These are phyloP conservation scores for Nymphalis urticae DNA, from an alignment of 2,888 invertebrate species.

Conservation along the genomic window DNA sequence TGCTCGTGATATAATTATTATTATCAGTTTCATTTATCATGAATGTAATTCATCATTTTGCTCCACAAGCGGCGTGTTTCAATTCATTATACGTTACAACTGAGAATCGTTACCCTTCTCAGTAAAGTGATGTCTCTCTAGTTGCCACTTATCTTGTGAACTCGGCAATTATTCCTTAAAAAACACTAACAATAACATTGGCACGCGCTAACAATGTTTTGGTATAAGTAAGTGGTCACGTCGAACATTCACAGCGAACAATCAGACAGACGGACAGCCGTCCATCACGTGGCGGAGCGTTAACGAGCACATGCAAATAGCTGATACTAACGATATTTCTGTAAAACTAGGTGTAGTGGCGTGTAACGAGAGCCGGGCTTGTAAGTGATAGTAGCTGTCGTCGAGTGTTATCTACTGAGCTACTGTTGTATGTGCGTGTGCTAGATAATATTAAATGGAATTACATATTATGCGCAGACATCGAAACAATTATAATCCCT, in stretches of 20 bases:
- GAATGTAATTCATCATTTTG: background rate
- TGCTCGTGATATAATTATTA: no score
- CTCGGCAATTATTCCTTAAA: slow-evolving; percentile 33
- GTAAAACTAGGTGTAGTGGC: slow-evolving; percentile 37
- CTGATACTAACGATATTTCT: slow-evolving; percentile 65
- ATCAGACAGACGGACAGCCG: slow-evolving; percentile 65
- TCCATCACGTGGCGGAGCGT: slow-evolving; percentile 65
- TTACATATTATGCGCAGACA: no score
- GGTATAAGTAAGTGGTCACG: slow-evolving; percentile 44
- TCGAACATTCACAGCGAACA: slow-evolving; percentile 49
- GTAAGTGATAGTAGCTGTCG: slow-evolving; percentile 24
- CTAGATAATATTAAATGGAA: background rate
- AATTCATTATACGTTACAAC: background rate
- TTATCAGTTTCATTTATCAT: background rate
- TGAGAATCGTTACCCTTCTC: background rate
- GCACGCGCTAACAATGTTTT: slow-evolving; percentile 37
- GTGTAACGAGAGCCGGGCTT: slow-evolving; percentile 28
- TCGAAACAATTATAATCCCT: no score
- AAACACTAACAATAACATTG: slow-evolving; percentile 28
- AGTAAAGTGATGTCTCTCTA: slow-evolving; percentile 27
- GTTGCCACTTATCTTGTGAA: slow-evolving; percentile 33
- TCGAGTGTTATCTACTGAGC: background rate
- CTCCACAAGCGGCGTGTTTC: background rate
- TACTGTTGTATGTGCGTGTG: background rate
- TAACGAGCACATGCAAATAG: slow-evolving; percentile 81